phyloP scores from a whole-genome alignment of 2,888 invertebrate genomes.

The Pediacus dermestoides region DNA sequence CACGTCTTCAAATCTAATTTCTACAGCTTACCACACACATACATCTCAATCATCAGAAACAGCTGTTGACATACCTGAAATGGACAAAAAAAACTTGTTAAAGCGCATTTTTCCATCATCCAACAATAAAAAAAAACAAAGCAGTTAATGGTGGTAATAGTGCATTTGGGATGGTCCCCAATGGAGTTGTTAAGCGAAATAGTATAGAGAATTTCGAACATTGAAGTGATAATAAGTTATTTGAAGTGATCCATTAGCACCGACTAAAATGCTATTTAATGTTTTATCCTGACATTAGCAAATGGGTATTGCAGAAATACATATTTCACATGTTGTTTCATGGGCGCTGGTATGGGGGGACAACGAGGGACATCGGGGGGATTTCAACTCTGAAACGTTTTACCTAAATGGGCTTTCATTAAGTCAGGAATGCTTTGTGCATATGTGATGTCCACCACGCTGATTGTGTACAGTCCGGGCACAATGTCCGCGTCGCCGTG shows the following conservation, averaged over 20 bases:
- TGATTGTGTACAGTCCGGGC: constrained; percentile 45
- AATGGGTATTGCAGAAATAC: constrained; percentile 32
- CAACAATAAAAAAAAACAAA: too few relatives aligned
- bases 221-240: constrained; percentile 33
- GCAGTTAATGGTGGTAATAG: too few relatives aligned
- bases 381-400: constrained; percentile 42
- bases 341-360: constrained; percentile 18
- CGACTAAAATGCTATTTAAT: constrained; percentile 32
- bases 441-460: constrained; percentile 49
- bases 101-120: too few relatives aligned
- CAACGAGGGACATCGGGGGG: constrained; percentile 18
- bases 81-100: too few relatives aligned
- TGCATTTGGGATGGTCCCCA: constrained; percentile 9
- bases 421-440: constrained; percentile 51
- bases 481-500: constrained; percentile 31
- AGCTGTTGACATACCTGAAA: too few relatives aligned
- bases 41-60: too few relatives aligned
- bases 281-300: constrained; percentile 32
- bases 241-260: constrained; percentile 34
- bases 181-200: constrained; percentile 18
- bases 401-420: constrained; percentile 51
- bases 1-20: too few relatives aligned
- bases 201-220: constrained; percentile 22
- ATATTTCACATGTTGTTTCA: constrained; percentile 31
- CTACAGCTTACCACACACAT: too few relatives aligned